These are phyloP conservation scores for Calyptomena viridis DNA, from an alignment of 2,113 vertebrate species.

Conservation along the genomic window DNA sequence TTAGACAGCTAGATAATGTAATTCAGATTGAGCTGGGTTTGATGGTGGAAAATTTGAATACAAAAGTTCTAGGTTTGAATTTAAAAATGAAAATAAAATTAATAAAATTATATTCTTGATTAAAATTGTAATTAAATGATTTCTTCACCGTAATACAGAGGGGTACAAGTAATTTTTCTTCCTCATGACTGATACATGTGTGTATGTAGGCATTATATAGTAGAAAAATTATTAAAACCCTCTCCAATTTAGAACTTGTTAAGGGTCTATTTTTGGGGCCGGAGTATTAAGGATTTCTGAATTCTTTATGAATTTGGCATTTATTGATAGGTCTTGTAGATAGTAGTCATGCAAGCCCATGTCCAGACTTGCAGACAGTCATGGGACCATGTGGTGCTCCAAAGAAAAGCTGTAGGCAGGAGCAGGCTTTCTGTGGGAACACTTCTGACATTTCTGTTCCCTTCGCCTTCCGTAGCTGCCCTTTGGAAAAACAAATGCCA, in stretches of 20 bases:
- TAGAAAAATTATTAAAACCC: background rate
- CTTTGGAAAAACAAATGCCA: background rate
- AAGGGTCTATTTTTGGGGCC: background rate
- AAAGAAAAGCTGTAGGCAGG: background rate
- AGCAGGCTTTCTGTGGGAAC: background rate
- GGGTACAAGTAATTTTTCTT: background rate
- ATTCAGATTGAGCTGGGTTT: background rate
- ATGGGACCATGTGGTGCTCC: background rate
- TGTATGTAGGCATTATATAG: background rate
- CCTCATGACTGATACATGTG: fast-evolving
- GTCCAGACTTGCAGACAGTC: background rate
- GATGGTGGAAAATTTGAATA: background rate
- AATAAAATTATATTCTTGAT: background rate
- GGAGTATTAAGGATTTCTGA: background rate
- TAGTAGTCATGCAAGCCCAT: background rate
- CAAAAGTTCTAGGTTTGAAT: background rate
- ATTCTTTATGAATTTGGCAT: background rate
- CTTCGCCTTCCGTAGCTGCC: background rate
- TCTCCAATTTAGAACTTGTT: background rate
- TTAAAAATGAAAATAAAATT: background rate
- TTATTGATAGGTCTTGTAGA: background rate
- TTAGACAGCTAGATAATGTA: background rate
- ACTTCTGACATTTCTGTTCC: background rate
- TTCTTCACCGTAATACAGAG: background rate
- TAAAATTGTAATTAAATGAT: background rate